Conservation (phyloP, 2,797 vertebrate genomes). For the Rhinichthys osculus region DNA sequence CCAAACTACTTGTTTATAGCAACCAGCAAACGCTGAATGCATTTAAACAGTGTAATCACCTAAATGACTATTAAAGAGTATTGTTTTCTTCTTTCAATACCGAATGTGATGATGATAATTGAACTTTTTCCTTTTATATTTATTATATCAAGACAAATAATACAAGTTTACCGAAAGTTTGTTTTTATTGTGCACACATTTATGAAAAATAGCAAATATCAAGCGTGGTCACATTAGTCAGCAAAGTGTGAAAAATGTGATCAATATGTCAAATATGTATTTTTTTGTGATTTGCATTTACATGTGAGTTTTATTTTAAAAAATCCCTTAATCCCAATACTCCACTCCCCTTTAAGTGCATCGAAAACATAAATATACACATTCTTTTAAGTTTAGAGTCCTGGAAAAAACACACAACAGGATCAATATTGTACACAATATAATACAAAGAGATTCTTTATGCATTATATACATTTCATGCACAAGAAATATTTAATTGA, state of each 20-base stretch:
- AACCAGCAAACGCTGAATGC: neutral
- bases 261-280: neutral
- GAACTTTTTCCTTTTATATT: neutral
- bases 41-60: neutral
- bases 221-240: neutral
- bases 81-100: neutral
- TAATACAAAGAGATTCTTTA: constrained; percentile 68
- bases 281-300: constrained; percentile 12
- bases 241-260: constrained; percentile 28
- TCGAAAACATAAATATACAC: constrained; percentile 30
- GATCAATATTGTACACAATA: constrained; percentile 57
- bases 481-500: constrained; percentile 68
- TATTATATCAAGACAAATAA: constrained; percentile 9
- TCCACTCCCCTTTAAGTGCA: constrained; percentile 28
- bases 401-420: constrained; percentile 20
- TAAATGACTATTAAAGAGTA: neutral
- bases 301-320: neutral
- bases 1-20: neutral
- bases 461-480: constrained; percentile 71
- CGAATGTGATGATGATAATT: neutral
- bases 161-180: neutral
- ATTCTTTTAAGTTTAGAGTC: constrained; percentile 31
- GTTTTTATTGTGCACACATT: constrained; percentile 25
- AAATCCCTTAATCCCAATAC: constrained; percentile 15
- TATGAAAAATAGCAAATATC: constrained; percentile 18